These are phyloP conservation scores for Bucorvus abyssinicus DNA, from an alignment of 2,797 vertebrate genomes.

Conservation along the genomic window DNA sequence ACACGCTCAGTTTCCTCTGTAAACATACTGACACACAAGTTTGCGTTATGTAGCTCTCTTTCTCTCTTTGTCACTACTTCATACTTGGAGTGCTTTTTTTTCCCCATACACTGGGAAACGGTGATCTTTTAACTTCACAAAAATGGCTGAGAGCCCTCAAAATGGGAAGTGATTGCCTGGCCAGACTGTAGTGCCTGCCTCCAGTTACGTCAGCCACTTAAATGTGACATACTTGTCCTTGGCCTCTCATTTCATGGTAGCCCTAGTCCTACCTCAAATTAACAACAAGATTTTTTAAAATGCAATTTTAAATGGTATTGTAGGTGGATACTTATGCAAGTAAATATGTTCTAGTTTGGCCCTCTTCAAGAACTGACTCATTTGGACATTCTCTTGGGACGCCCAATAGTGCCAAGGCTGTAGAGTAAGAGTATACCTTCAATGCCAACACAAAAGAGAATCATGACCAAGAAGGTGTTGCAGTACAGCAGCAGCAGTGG, in stretches of 20 bases:
- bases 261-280: neutral
- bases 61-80: neutral
- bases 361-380: neutral
- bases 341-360: neutral
- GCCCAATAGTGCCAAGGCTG: neutral
- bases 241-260: neutral
- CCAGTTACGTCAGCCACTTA: neutral
- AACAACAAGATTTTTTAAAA: neutral
- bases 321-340: neutral
- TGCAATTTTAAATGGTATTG: neutral
- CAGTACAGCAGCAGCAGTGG: neutral
- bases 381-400: neutral
- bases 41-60: neutral
- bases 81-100: neutral
- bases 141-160: neutral
- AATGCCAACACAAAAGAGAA: neutral
- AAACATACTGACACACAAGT: neutral
- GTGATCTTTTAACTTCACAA: neutral
- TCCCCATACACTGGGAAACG: neutral
- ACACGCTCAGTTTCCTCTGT: neutral
- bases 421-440: neutral
- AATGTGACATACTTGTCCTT: fast-evolving
- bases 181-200: neutral
- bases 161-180: neutral
- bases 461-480: neutral